Evolutionary conservation across 2,888 invertebrate genomes (phyloP).

Genomic region (Phortica magna): DNA sequence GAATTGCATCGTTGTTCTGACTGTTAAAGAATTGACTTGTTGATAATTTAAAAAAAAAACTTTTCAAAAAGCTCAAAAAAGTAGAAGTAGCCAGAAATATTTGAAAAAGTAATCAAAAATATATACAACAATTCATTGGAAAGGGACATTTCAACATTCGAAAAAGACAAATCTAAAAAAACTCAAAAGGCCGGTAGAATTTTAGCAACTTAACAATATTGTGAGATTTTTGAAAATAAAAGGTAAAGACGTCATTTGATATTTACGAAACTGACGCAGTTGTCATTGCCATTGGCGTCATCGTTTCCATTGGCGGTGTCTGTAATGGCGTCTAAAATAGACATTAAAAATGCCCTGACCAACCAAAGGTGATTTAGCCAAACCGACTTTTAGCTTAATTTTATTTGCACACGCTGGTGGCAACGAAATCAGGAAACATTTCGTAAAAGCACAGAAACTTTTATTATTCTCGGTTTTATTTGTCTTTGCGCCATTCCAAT

Average conservation of each 20-base stretch:
- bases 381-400: constrained; percentile 65
- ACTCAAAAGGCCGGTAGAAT: background rate
- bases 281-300: constrained; percentile 37
- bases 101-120: no score
- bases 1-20: no score
- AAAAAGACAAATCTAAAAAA: background rate
- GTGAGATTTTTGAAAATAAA: constrained; percentile 74
- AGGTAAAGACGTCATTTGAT: constrained; percentile 74
- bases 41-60: no score
- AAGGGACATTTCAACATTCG: no score
- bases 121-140: no score
- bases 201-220: constrained; percentile 62
- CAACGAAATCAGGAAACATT: background rate
- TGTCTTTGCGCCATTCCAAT: constrained; percentile 41
- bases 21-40: no score
- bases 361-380: constrained; percentile 51
- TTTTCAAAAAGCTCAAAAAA: no score
- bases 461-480: constrained; percentile 20
- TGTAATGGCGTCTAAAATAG: constrained; percentile 73
- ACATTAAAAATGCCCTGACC: constrained; percentile 58
- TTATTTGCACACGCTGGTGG: constrained; percentile 60
- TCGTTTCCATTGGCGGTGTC: constrained; percentile 52
- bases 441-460: constrained; percentile 2
- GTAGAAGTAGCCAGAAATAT: no score
- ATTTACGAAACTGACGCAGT: constrained; percentile 4